phyloP scores from a whole-genome alignment of 1,140 invertebrate genomes.

The Aradophagus sp. region DNA sequence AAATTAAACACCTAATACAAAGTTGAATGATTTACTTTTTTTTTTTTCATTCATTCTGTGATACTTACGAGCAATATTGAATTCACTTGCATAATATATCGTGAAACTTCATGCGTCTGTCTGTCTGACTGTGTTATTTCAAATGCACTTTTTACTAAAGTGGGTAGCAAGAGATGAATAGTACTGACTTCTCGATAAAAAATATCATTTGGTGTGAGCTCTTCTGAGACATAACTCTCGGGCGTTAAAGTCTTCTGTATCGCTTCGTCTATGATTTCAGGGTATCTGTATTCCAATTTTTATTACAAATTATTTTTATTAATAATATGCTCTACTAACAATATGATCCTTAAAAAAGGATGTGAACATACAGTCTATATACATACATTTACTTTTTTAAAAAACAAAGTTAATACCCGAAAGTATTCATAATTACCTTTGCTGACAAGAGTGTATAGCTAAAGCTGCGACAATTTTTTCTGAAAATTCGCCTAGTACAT shows the following conservation, averaged over 20 bases:
- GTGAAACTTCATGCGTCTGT: conserved; percentile 74
- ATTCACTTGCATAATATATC: conserved; percentile 77
- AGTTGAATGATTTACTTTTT: no score
- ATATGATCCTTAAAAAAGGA: no score
- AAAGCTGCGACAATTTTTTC: conserved; percentile 86
- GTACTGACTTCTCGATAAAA: conserved; percentile 83
- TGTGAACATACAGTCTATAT: no score
- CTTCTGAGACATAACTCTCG: conserved; percentile 68
- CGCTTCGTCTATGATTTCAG: conserved; percentile 75
- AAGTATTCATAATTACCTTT: conserved; percentile 75
- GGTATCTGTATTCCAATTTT: conserved; percentile 56
- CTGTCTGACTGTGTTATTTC: conserved; percentile 76
- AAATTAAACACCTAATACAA: no score
- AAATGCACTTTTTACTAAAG: conserved; percentile 75
- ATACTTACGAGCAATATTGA: conserved; percentile 74
- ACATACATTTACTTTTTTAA: no score
- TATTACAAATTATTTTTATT: neutral
- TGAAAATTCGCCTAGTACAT: conserved; percentile 81
- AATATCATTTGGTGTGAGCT: conserved; percentile 80
- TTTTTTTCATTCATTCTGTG: neutral
- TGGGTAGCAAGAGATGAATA: conserved; percentile 76
- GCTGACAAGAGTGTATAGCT: conserved; percentile 80
- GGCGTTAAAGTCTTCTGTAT: conserved; percentile 77
- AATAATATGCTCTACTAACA: no score
- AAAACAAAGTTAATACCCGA: no score